phyloP scores from a whole-genome alignment of 2,888 invertebrate species.

The Scrobipalpa atriplicella region DNA sequence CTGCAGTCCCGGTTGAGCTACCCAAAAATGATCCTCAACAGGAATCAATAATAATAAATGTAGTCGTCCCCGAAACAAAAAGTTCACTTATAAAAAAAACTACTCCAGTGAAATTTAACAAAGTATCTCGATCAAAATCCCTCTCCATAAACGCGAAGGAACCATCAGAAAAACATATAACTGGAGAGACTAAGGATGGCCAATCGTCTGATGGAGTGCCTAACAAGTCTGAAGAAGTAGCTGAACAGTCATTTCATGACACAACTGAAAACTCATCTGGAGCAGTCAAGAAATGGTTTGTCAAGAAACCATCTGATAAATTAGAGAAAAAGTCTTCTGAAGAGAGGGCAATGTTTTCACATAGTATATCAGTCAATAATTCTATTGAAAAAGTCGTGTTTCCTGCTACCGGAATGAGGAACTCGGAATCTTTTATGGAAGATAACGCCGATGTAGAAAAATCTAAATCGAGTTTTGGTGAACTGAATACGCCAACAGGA shows the following conservation, averaged over 20 bases:
- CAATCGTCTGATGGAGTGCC: too few species aligned
- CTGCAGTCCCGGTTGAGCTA: too few species aligned
- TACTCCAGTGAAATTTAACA: too few species aligned
- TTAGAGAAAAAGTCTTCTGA: not conserved
- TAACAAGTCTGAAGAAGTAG: not conserved
- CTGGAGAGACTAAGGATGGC: too few species aligned
- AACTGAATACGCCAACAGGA: not conserved
- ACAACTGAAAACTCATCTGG: not conserved
- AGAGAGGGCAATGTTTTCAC: not conserved
- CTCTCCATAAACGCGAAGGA: too few species aligned
- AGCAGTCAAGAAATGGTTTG: too few species aligned
- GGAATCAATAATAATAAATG: too few species aligned
- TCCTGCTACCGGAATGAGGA: not conserved
- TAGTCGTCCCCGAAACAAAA: too few species aligned
- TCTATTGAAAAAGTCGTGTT: not conserved
- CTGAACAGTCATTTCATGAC: not conserved
- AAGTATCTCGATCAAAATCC: too few species aligned
- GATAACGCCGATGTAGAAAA: not conserved
- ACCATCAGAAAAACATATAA: too few species aligned
- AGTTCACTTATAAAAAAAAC: too few species aligned
- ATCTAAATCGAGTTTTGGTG: not conserved
- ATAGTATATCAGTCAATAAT: not conserved
- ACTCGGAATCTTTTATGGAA: not conserved
- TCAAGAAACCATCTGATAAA: not conserved
- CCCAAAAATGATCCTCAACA: too few species aligned